A percentile compares a stretch with the other conserved stretches of the same genome.
Conservation (phyloP, 2,888 invertebrate genomes). For the Chrysolina oricalcia region DNA sequence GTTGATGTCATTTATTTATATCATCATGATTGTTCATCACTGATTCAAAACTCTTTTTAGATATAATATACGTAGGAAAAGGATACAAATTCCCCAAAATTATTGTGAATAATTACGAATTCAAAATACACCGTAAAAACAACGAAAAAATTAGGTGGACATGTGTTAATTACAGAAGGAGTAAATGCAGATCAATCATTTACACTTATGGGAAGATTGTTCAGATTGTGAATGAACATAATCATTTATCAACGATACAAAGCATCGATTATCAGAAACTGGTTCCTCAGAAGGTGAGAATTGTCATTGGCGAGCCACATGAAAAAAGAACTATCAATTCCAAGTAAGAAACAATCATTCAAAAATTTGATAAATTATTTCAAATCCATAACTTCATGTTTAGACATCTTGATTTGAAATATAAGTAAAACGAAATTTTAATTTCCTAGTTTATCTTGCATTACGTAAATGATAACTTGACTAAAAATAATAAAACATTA, state of each 20-base stretch:
- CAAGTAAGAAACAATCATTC: not conserved
- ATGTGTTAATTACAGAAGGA: slow-evolving; percentile 49
- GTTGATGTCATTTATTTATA: too few relatives aligned
- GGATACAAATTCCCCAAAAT: slow-evolving; percentile 59
- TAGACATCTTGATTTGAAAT: too few relatives aligned
- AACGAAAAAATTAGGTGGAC: slow-evolving; percentile 54
- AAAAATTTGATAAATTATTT: too few relatives aligned
- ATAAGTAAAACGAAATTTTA: too few relatives aligned
- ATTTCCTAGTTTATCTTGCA: too few relatives aligned
- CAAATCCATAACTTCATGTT: too few relatives aligned
- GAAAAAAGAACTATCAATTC: not conserved
- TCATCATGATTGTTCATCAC: not conserved
- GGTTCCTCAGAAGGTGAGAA: slow-evolving; percentile 47
- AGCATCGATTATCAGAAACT: slow-evolving; percentile 33
- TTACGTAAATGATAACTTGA: too few relatives aligned
- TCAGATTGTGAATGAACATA: slow-evolving; percentile 53
- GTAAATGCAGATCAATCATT: slow-evolving; percentile 44
- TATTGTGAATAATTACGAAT: slow-evolving; percentile 55
- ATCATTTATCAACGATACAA: slow-evolving; percentile 48
- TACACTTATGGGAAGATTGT: slow-evolving; percentile 46
- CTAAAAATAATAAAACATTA: too few relatives aligned
- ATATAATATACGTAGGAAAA: slow-evolving; percentile 55
- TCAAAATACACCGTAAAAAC: slow-evolving; percentile 50
- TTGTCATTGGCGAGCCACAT: slow-evolving; percentile 34
- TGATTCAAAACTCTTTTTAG: slow-evolving; percentile 46